Conservation (phyloP, 2,113 vertebrate species). For the Abramis brama region DNA sequence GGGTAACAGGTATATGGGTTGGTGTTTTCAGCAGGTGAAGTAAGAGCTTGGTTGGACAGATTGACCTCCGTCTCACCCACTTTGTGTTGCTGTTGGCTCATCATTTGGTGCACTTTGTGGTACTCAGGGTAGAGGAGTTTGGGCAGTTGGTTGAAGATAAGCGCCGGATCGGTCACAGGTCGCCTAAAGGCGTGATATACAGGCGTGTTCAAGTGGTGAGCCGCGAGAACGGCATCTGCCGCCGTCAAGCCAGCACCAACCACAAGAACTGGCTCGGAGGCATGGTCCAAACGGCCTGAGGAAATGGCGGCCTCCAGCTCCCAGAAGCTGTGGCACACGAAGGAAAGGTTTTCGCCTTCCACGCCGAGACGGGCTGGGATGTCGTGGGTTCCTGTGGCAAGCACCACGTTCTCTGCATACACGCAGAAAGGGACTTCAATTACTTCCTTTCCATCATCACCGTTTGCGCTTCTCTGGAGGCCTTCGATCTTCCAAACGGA, state of each 20-base stretch:
- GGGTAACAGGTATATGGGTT: conserved; percentile 65
- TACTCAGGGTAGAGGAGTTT: conserved; percentile 82
- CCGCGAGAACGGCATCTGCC: conserved; percentile 75
- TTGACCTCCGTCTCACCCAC: not conserved
- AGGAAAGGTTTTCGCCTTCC: conserved; percentile 77
- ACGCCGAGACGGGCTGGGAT: conserved; percentile 73
- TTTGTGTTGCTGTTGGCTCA: conserved; percentile 77
- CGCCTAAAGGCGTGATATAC: conserved; percentile 79
- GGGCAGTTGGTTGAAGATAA: conserved; percentile 83
- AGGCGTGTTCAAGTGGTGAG: conserved; percentile 75
- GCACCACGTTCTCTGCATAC: conserved; percentile 74
- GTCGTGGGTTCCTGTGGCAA: conserved; percentile 82
- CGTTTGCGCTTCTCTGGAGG: conserved; percentile 57
- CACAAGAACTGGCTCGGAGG: conserved; percentile 75
- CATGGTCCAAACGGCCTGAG: conserved; percentile 65
- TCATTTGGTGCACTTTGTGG: conserved; percentile 86
- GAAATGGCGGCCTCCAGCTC: conserved; percentile 77
- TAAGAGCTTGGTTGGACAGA: not conserved
- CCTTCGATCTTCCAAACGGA: conserved; percentile 74
- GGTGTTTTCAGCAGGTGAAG: conserved; percentile 4
- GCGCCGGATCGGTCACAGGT: conserved; percentile 69
- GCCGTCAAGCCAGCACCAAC: conserved; percentile 81
- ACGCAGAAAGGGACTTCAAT: conserved; percentile 70
- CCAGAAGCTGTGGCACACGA: conserved; percentile 79
- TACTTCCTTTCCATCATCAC: conserved; percentile 56